Percentiles rank a stretch among this genome's conserved stretches.
Conservation (phyloP, 2,888 invertebrate genomes). For the Cistogaster globosa region DNA sequence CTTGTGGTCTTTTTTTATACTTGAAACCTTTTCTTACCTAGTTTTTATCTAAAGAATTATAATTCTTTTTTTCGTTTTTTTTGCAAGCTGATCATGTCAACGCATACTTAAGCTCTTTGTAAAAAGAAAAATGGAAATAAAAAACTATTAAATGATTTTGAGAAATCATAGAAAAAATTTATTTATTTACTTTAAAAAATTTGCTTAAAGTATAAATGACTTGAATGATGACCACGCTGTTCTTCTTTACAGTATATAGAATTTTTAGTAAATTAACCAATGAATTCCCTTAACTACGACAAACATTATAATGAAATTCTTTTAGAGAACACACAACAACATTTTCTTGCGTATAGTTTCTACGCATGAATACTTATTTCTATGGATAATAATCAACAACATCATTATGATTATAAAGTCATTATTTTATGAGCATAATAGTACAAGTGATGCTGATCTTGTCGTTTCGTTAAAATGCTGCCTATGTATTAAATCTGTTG, state of each 20-base stretch:
- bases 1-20: slow-evolving; percentile 24
- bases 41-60: not conserved
- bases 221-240: slow-evolving; percentile 16
- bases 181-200: slow-evolving; percentile 62
- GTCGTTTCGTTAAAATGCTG: slow-evolving; percentile 65
- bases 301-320: slow-evolving; percentile 54
- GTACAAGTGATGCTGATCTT: slow-evolving; percentile 63
- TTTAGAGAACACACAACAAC: slow-evolving; percentile 46
- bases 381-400: slow-evolving; percentile 13
- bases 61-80: slow-evolving; percentile 2
- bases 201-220: slow-evolving; percentile 62
- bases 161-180: slow-evolving; percentile 61
- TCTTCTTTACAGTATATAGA: not conserved
- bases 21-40: slow-evolving; percentile 1
- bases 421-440: slow-evolving; percentile 35
- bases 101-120: slow-evolving; percentile 59
- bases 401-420: slow-evolving; percentile 37
- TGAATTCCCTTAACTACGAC: slow-evolving; percentile 50
- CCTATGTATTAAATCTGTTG: slow-evolving; percentile 55
- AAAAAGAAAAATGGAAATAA: not conserved
- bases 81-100: slow-evolving; percentile 68
- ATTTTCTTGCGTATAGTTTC: slow-evolving; percentile 13
- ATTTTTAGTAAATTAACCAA: no score
- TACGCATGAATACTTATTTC: slow-evolving; percentile 32
- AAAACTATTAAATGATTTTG: slow-evolving; percentile 56